Evolutionary conservation across 2,888 invertebrate genomes (phyloP).

Genomic region (Nomada goodeniana): DNA sequence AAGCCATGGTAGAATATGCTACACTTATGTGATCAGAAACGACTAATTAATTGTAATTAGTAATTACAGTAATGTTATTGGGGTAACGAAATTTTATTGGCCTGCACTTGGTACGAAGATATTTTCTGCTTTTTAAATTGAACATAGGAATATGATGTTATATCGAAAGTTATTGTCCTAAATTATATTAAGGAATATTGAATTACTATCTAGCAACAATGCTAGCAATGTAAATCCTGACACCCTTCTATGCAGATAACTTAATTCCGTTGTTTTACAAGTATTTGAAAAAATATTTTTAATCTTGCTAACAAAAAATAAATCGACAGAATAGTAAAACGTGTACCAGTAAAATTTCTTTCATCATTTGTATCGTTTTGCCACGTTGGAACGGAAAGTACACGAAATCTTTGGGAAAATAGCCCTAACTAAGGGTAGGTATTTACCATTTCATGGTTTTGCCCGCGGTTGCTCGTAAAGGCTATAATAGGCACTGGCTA

Average conservation of each 20-base stretch:
- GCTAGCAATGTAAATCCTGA: too few species aligned
- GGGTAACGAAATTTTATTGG: too few species aligned
- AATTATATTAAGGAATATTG: neutral
- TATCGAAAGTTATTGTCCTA: neutral
- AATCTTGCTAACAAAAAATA: too few species aligned
- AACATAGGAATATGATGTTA: too few species aligned
- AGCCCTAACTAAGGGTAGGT: slow-evolving; percentile 39
- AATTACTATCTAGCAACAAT: too few species aligned
- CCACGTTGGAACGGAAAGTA: neutral
- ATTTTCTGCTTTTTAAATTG: too few species aligned
- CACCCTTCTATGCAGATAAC: too few species aligned
- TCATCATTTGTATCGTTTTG: neutral
- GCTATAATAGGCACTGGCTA: slow-evolving; percentile 76
- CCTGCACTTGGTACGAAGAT: too few species aligned
- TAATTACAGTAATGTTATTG: neutral
- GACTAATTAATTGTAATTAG: slow-evolving; percentile 13
- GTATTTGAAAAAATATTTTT: too few species aligned
- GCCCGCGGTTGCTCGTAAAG: slow-evolving; percentile 71
- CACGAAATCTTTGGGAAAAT: slow-evolving; percentile 55
- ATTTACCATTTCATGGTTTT: slow-evolving; percentile 74
- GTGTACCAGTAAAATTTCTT: neutral
- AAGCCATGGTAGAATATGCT: slow-evolving; percentile 12
- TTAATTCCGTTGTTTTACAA: too few species aligned
- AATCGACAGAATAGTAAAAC: neutral
- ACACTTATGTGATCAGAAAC: slow-evolving; percentile 36